Conservation (phyloP, 2,888 invertebrate species). For the Pachliopta kotzebuea region DNA sequence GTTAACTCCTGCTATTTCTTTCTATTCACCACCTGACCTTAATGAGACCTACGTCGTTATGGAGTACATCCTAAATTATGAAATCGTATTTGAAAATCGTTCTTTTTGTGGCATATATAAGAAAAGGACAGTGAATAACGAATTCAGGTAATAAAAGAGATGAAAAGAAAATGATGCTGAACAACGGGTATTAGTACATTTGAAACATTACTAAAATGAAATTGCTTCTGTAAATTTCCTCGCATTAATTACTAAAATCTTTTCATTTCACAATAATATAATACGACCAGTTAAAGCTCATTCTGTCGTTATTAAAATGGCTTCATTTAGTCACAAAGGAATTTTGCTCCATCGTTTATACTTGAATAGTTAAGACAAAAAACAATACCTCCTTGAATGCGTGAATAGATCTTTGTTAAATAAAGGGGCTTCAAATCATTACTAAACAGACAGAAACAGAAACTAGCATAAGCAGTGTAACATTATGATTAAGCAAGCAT, state of each 20-base stretch:
- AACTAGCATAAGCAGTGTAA: neutral
- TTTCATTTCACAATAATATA: too few species aligned
- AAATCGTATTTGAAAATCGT: neutral
- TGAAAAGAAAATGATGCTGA: too few species aligned
- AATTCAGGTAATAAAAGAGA: too few species aligned
- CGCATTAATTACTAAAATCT: too few species aligned
- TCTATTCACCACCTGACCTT: constrained; percentile 29
- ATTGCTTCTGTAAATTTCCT: too few species aligned
- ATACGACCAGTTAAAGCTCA: neutral
- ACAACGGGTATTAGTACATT: too few species aligned
- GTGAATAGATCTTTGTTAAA: neutral
- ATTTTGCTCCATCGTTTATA: neutral
- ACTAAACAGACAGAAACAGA: neutral
- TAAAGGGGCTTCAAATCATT: neutral
- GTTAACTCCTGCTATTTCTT: constrained; percentile 32
- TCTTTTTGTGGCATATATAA: neutral
- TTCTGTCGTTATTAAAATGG: neutral
- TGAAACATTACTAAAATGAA: too few species aligned
- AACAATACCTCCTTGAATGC: neutral
- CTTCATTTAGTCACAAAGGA: neutral
- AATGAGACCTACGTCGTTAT: constrained; percentile 14
- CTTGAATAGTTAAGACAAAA: too few species aligned
- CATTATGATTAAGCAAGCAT: neutral
- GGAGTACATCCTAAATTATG: constrained; percentile 8
- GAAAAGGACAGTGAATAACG: too few species aligned